A percentile compares a stretch with the other conserved stretches of the same genome.
Conservation (phyloP, 2,113 vertebrate genomes). For the Sterrhoptilus dennistouni region DNA sequence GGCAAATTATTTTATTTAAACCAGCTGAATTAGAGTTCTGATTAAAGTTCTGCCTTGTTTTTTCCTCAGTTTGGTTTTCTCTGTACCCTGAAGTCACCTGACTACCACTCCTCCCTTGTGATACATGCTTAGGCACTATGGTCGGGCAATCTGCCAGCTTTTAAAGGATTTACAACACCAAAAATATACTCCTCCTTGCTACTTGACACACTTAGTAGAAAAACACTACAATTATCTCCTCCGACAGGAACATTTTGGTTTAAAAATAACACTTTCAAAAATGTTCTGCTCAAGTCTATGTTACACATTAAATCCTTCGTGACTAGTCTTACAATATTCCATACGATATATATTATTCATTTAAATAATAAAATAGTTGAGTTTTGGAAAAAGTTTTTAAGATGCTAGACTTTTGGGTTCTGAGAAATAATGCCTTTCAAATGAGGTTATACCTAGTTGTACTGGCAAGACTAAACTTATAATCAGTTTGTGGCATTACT, state of each 20-base stretch:
- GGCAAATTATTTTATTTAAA: conserved; percentile 46
- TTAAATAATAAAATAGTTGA: neutral
- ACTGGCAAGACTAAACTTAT: conserved; percentile 31
- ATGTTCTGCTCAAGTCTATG: neutral
- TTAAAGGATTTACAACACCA: conserved; percentile 33
- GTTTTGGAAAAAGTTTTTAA: neutral
- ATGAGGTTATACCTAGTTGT: neutral
- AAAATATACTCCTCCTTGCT: conserved; percentile 34
- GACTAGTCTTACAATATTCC: neutral
- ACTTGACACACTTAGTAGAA: conserved; percentile 42
- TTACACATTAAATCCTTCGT: neutral
- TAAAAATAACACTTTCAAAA: conserved; percentile 24
- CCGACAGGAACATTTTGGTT: neutral
- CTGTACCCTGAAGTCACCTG: conserved; percentile 36
- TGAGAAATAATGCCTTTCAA: neutral
- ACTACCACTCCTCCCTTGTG: conserved; percentile 31
- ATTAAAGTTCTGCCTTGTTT: conserved; percentile 25
- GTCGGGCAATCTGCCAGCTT: conserved; percentile 39
- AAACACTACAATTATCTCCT: conserved; percentile 11
- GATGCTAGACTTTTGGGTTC: neutral
- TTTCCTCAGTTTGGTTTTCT: conserved; percentile 37
- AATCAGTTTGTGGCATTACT: conserved; percentile 34
- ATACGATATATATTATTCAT: neutral
- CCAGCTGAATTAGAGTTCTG: neutral
- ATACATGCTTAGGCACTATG: conserved; percentile 5